Conservation (phyloP, 2,797 vertebrate species). For the Clarias platycephalus region DNA sequence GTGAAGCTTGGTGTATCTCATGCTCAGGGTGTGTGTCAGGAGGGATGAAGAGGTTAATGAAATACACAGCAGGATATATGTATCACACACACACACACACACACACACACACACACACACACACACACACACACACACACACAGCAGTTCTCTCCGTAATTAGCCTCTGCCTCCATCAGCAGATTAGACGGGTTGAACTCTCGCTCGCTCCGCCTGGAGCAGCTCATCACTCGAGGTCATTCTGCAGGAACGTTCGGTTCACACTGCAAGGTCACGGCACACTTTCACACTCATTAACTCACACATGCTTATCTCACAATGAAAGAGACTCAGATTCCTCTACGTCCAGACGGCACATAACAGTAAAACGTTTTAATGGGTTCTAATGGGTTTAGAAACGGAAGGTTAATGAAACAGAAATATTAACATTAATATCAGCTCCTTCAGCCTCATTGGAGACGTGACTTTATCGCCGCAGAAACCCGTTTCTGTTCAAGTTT, state of each 20-base stretch:
- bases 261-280: conserved; percentile 10
- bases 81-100: not conserved
- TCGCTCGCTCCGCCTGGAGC: conserved; percentile 3
- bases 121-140: too few relatives aligned
- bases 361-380: not conserved
- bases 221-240: conserved; percentile 14
- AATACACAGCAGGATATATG: conserved; percentile 19
- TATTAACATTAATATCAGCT: not conserved
- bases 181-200: conserved; percentile 40
- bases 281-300: conserved; percentile 10
- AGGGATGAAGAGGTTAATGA: conserved; percentile 35
- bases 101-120: not conserved
- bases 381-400: not conserved
- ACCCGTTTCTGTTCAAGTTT: not conserved
- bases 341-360: not conserved
- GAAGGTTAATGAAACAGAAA: not conserved
- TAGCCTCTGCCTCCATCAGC: conserved; percentile 36
- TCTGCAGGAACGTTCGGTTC: not conserved
- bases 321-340: not conserved
- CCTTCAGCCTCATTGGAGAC: not conserved
- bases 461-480: not conserved
- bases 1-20: not conserved
- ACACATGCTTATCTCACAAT: not conserved
- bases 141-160: conserved; percentile 25
- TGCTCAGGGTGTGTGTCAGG: conserved; percentile 21